phyloP scores from a whole-genome alignment of 1,140 invertebrate species.

The Brachionus calyciflorus region DNA sequence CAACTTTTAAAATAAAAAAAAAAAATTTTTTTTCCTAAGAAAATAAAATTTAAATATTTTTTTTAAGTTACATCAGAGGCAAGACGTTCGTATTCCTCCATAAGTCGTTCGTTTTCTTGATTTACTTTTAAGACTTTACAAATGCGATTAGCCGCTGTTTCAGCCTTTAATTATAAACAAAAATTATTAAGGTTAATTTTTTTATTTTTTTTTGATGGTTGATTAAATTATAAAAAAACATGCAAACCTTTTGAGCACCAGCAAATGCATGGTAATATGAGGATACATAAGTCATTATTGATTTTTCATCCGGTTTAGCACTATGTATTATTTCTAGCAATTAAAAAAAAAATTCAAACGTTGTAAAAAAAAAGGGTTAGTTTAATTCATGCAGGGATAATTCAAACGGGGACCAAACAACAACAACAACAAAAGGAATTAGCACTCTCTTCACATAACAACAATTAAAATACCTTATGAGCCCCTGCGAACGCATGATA shows the following conservation, averaged over 20 bases:
- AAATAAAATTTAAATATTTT: background rate
- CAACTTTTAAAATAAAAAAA: conserved; percentile 65
- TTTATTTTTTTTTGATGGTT: too few species aligned
- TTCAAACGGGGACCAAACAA: too few species aligned
- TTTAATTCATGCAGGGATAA: too few species aligned
- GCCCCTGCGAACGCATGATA: conserved; percentile 99
- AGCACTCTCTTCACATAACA: background rate
- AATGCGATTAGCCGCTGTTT: conserved; percentile 97
- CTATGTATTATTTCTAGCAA: conserved; percentile 91
- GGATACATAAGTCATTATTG: conserved; percentile 99
- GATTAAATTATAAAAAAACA: too few species aligned
- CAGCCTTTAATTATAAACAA: conserved; percentile 70
- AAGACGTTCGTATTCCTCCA: conserved; percentile 97
- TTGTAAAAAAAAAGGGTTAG: background rate
- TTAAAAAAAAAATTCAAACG: background rate
- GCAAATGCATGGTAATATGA: conserved; percentile 99
- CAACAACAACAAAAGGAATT: background rate
- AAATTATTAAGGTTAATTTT: too few species aligned
- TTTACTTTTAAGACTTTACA: conserved; percentile 99
- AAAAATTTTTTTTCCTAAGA: background rate
- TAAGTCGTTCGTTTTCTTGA: conserved; percentile 97
- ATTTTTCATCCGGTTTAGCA: conserved; percentile 95
- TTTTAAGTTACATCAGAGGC: conserved; percentile 39
- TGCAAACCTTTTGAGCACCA: conserved; percentile 89
- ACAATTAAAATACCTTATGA: conserved; percentile 99